Evolutionary conservation across 1,140 invertebrate species (phyloP).

Genomic region (Bombus waltoni): DNA sequence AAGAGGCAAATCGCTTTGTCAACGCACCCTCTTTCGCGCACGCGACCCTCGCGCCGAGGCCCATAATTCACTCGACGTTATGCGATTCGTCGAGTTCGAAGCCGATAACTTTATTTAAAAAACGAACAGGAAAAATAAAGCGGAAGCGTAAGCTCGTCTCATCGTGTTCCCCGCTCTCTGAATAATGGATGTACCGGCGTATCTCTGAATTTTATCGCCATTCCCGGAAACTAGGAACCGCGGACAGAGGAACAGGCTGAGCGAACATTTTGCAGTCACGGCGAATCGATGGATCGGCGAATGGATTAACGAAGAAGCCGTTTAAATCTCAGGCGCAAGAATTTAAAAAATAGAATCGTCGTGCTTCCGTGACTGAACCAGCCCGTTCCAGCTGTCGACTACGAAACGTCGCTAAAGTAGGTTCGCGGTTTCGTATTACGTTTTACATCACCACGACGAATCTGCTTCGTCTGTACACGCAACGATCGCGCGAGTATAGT

Average conservation of each 20-base stretch:
- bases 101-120: constrained; percentile 65
- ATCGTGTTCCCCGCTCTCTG: constrained; percentile 13
- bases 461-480: too few species aligned
- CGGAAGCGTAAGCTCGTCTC: constrained; percentile 1
- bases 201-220: constrained; percentile 25
- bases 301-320: neutral
- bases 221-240: neutral
- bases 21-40: constrained; percentile 51
- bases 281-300: neutral
- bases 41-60: constrained; percentile 5
- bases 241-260: too few species aligned
- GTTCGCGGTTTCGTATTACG: neutral
- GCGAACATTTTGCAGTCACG: neutral
- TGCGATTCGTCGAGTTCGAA: constrained; percentile 55
- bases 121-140: constrained; percentile 28
- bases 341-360: neutral
- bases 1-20: constrained; percentile 70
- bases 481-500: too few species aligned
- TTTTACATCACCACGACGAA: too few species aligned
- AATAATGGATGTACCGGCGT: constrained; percentile 38
- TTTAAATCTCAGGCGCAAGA: neutral
- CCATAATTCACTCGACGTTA: constrained; percentile 50
- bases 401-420: neutral
- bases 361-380: neutral
- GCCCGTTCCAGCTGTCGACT: neutral